These are phyloP conservation scores for Notiomystis cincta DNA, from an alignment of 2,113 vertebrate species.

Conservation along the genomic window DNA sequence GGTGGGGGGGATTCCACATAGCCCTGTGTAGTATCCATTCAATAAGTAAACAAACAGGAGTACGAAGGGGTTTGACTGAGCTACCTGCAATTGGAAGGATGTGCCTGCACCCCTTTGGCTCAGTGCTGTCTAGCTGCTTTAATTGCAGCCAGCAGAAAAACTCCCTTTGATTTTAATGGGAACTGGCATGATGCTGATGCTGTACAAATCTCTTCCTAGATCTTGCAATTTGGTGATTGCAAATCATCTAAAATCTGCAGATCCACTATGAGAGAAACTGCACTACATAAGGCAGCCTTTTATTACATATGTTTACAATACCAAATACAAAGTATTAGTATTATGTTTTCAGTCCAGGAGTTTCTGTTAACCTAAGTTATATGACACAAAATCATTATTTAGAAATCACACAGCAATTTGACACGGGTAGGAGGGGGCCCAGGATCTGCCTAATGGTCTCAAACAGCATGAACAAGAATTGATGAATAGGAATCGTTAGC, in stretches of 20 bases:
- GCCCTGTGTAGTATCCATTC: neutral
- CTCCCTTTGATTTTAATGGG: neutral
- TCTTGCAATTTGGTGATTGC: neutral
- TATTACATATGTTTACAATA: neutral
- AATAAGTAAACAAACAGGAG: neutral
- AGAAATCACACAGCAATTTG: constrained; percentile 39
- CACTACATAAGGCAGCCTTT: neutral
- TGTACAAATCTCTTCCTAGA: neutral
- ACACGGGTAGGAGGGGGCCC: neutral
- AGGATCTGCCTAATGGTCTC: neutral
- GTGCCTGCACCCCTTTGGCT: neutral
- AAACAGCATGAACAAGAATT: constrained; percentile 8
- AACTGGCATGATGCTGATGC: neutral
- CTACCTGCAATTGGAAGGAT: neutral
- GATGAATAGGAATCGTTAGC: neutral
- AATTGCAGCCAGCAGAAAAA: neutral
- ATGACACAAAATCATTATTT: constrained; percentile 45
- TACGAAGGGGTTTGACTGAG: neutral
- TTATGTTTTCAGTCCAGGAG: neutral
- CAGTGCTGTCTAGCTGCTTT: neutral
- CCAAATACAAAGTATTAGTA: neutral
- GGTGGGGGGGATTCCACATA: neutral
- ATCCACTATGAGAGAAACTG: neutral
- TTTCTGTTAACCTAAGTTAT: neutral
- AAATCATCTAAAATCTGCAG: neutral